Evolutionary conservation across 64 coral and sea anemone species (phyloP).

Genomic region (Stylophora pistillata): DNA sequence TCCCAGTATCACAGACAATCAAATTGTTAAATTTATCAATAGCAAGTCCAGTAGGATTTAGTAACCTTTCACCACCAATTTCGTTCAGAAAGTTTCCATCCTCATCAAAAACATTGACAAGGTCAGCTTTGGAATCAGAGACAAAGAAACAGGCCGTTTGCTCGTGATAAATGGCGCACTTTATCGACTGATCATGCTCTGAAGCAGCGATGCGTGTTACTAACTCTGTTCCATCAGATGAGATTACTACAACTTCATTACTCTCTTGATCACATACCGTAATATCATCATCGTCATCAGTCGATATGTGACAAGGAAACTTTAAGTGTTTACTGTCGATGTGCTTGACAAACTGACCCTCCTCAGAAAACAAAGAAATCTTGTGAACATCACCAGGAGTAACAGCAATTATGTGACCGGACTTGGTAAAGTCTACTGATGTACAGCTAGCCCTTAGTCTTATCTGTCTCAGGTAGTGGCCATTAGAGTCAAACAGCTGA

Average conservation of each 20-base stretch:
- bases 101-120: constrained; percentile 7
- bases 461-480: constrained; percentile 28
- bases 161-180: neutral
- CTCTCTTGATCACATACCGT: neutral
- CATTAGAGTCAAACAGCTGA: constrained; percentile 28
- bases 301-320: neutral
- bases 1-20: constrained; percentile 24
- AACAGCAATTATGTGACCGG: neutral
- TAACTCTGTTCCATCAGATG: neutral
- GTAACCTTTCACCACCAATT: neutral
- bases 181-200: neutral
- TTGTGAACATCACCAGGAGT: neutral
- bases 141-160: constrained; percentile 7
- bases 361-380: neutral
- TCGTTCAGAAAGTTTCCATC: neutral
- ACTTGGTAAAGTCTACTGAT: constrained; percentile 1
- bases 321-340: neutral
- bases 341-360: constrained; percentile 11
- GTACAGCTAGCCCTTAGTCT: neutral
- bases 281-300: constrained; percentile 3
- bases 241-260: neutral
- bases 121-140: neutral
- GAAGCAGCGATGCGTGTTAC: neutral
- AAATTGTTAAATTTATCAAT: constrained; percentile 2
- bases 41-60: neutral